Percentiles rank a stretch among this genome's conserved stretches.
phyloP scores from a whole-genome alignment of 2,797 vertebrate genomes.

The Emydoidea blandingii region DNA sequence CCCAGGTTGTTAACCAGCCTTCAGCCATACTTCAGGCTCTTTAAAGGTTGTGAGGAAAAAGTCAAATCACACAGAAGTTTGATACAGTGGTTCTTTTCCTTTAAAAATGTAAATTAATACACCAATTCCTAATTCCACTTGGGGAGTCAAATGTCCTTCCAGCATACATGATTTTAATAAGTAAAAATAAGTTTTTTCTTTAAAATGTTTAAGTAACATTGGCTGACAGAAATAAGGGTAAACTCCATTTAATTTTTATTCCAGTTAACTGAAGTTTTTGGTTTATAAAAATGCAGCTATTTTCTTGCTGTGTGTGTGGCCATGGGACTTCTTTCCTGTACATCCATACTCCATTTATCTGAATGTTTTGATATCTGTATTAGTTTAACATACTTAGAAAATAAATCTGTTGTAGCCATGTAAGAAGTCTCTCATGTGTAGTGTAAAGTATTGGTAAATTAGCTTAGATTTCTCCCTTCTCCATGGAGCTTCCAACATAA shows the following conservation, averaged over 20 bases:
- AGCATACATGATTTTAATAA: conserved; percentile 38
- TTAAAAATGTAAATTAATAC: not conserved
- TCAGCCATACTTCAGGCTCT: conserved; percentile 34
- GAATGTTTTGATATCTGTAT: conserved; percentile 41
- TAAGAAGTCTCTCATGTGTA: conserved; percentile 44
- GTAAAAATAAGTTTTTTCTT: conserved; percentile 34
- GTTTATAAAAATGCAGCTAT: conserved; percentile 61
- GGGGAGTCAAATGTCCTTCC: conserved; percentile 29
- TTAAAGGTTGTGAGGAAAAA: conserved; percentile 37
- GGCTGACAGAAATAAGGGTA: conserved; percentile 41
- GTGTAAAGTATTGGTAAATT: conserved; percentile 6
- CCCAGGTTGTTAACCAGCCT: not conserved
- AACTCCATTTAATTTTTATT: conserved; percentile 51
- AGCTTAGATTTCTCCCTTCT: not conserved
- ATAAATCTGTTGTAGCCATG: not conserved
- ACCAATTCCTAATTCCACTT: not conserved
- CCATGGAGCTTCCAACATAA: not conserved
- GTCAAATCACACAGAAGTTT: not conserved
- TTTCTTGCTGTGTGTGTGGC: conserved; percentile 46
- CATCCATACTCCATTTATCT: conserved; percentile 22
- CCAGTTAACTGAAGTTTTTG: conserved; percentile 56
- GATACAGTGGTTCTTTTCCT: not conserved
- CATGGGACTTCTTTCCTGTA: conserved; percentile 21
- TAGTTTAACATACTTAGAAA: conserved; percentile 36
- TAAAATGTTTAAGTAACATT: conserved; percentile 43